phyloP scores from a whole-genome alignment of 2,113 vertebrate species.

The Eptesicus fuscus region DNA sequence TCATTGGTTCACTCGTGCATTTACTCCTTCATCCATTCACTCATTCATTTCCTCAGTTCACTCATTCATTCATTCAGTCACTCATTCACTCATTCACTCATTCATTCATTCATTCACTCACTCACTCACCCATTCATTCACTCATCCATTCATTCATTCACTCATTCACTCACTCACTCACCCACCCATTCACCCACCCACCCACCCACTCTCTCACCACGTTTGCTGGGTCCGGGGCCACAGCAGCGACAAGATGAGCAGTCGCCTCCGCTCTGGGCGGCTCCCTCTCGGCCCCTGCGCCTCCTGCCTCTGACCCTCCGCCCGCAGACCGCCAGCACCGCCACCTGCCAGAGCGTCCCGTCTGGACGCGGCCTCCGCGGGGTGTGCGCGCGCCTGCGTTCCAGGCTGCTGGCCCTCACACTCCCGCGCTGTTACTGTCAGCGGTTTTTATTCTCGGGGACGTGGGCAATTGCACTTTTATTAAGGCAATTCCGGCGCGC shows the following conservation, averaged over 20 bases:
- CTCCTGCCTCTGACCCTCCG: not conserved
- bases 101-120: accelerated
- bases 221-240: too few species aligned
- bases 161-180: too few species aligned
- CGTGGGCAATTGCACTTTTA: not conserved
- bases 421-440: accelerated
- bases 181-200: too few species aligned
- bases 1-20: too few species aligned
- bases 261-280: not conserved
- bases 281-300: too few species aligned
- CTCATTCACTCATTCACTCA: too few species aligned
- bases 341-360: not conserved
- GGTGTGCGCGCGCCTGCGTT: not conserved
- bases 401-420: not conserved
- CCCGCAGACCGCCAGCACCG: not conserved
- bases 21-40: too few species aligned
- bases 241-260: not conserved
- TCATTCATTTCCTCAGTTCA: too few species aligned
- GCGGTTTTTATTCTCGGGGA: not conserved
- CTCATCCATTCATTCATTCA: too few species aligned
- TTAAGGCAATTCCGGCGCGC: not conserved
- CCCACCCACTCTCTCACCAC: too few species aligned
- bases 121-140: too few species aligned
- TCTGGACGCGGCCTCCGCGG: accelerated
- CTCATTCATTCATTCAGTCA: too few species aligned